These are phyloP conservation scores for Pygmarrhopalites habei DNA, from an alignment of 1,140 invertebrate species.

Conservation along the genomic window DNA sequence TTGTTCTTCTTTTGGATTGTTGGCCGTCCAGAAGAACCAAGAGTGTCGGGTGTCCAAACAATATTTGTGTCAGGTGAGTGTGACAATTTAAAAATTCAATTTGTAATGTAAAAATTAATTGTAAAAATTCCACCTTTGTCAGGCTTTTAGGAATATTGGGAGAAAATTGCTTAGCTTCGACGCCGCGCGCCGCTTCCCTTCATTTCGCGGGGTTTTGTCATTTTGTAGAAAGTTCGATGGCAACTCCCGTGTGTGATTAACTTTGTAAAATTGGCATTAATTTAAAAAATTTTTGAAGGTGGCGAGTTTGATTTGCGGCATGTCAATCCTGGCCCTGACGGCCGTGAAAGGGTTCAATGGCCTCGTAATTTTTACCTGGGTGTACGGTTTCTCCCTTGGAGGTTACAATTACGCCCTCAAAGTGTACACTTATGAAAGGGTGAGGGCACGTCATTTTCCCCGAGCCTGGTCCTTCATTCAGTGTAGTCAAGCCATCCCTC, in stretches of 20 bases:
- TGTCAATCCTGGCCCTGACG: constrained; percentile 71
- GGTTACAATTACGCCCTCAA: constrained; percentile 81
- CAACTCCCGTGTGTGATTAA: too few relatives aligned
- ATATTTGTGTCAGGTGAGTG: constrained; percentile 58
- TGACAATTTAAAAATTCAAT: background rate
- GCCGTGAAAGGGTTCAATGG: constrained; percentile 61
- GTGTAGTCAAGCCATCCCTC: constrained; percentile 74
- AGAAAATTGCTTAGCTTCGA: too few relatives aligned
- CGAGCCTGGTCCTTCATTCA: constrained; percentile 85
- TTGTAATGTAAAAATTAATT: background rate
- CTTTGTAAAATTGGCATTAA: background rate
- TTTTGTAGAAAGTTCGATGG: too few relatives aligned
- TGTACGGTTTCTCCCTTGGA: constrained; percentile 58
- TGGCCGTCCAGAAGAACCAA: constrained; percentile 71
- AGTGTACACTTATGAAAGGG: constrained; percentile 80
- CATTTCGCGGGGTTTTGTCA: too few relatives aligned
- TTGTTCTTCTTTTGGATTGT: constrained; percentile 67
- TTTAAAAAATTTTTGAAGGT: constrained; percentile 24
- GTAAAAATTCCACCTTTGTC: background rate
- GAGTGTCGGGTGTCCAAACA: constrained; percentile 79
- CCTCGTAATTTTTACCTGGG: constrained; percentile 74
- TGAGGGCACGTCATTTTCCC: constrained; percentile 74
- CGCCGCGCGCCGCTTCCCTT: too few relatives aligned
- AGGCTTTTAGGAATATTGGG: too few relatives aligned
- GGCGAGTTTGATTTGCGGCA: constrained; percentile 62